Base-by-base conservation (phyloP, 2,113 vertebrate species). In the Cephalopterus ornatus region DNA sequence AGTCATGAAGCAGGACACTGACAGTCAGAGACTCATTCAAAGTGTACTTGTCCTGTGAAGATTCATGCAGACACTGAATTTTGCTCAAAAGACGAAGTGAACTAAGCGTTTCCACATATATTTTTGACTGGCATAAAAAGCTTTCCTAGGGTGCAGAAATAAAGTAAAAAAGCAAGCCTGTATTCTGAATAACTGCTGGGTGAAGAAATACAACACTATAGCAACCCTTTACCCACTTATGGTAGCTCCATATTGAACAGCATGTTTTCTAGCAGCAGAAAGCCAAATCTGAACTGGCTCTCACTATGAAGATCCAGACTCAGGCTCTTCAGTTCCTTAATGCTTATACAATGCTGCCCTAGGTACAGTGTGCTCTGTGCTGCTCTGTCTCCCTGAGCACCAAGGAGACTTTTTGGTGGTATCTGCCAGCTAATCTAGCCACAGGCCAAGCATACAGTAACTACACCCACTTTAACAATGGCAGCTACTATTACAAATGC, bases 391-490 rank as follows among this genome's bases (percentile, higher is more conserved):
- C 7, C n/a, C n/a, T 8, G 5, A 12, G 14, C 39, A 49, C 70
- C 22, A 49, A 32, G 4, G 8, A 92, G 55, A 75, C 50, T 17
- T 71, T 85, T 37, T 0, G 2, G 39, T 35, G 47, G 0, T 56
- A 74, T 89, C 68, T 63, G 55, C 67, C 72, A 71, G 67, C 61
- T 61, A 39, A 75, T 67, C 89, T 92, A 55, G 37, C 62, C 80
- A 74, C 47, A 86, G 58, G 59, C 42, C 42, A 83, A 80, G 55
- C 42, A 77, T 13, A 77, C 23, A 74, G 35, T 63, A 95, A 74
- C 83, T 84, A 95, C 62, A 77, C 79, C 55, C 93, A 78, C 73
- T 81, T 80, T 33, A 87, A 91, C n/a, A 58, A 95, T 52, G 24
- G 77, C 61, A 89, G 77, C 61, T 88, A 50, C 77, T 72, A 78